Percentiles rank a stretch among this genome's conserved stretches.
These are phyloP conservation scores for Cisticola juncidis DNA, from an alignment of 2,113 vertebrate species.

Conservation along the genomic window DNA sequence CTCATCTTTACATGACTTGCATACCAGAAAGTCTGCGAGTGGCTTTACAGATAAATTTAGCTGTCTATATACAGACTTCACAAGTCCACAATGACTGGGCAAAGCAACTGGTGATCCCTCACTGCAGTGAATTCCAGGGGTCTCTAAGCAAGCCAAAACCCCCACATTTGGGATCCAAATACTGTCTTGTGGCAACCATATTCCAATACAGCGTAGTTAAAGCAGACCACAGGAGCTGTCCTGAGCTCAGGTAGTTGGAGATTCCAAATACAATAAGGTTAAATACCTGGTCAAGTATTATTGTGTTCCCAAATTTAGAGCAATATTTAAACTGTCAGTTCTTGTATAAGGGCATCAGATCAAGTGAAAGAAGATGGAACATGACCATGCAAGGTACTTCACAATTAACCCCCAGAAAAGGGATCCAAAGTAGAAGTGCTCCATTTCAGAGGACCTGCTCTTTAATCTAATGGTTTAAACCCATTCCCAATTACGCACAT, in stretches of 20 bases:
- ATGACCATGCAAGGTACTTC: background rate
- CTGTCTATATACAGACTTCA: background rate
- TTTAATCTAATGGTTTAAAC: background rate
- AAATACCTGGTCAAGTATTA: background rate
- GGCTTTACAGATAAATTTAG: constrained; percentile 38
- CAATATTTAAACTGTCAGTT: background rate
- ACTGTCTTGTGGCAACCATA: background rate
- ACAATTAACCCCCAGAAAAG: background rate
- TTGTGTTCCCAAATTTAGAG: background rate
- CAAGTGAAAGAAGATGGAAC: background rate
- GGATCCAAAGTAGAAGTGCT: background rate
- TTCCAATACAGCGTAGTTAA: background rate
- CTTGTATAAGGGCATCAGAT: background rate
- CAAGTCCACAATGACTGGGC: background rate
- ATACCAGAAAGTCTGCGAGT: background rate
- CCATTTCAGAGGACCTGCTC: background rate
- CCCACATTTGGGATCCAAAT: background rate
- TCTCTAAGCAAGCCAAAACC: background rate
- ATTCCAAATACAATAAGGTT: background rate
- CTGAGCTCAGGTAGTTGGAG: background rate
- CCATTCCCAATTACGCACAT: background rate
- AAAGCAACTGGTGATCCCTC: background rate
- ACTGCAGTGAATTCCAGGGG: background rate
- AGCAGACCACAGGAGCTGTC: background rate
- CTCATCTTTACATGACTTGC: background rate